A percentile compares a stretch with the other conserved stretches of the same genome.
Conservation (phyloP, 2,888 invertebrate genomes). For the Diploptera punctata region DNA sequence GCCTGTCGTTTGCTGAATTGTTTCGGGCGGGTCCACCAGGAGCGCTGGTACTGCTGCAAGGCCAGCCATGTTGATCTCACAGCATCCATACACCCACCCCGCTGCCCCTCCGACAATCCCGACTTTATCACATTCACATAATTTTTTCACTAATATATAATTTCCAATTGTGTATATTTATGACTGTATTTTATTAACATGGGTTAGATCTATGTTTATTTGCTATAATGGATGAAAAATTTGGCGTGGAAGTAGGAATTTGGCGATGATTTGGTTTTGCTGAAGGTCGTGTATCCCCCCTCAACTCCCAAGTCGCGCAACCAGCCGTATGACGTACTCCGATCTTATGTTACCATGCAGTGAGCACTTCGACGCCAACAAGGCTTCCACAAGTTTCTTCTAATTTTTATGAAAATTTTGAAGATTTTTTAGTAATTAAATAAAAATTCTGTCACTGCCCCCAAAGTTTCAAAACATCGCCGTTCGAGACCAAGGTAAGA, state of each 20-base stretch:
- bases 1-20: constrained; percentile 11
- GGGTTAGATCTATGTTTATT: not conserved
- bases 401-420: too few relatives aligned
- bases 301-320: not conserved
- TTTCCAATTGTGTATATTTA: not conserved
- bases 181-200: not conserved
- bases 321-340: not conserved
- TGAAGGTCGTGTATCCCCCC: constrained; percentile 2
- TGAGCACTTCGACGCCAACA: not conserved
- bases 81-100: not conserved
- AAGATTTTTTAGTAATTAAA: too few relatives aligned
- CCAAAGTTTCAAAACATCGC: too few relatives aligned
- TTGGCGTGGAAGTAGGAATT: not conserved
- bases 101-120: constrained; percentile 23
- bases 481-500: too few relatives aligned
- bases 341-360: not conserved
- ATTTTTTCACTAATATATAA: not conserved
- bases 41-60: constrained; percentile 19
- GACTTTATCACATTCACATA: constrained; percentile 16
- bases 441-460: too few relatives aligned
- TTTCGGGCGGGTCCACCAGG: constrained; percentile 20
- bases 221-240: not conserved
- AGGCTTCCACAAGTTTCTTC: too few relatives aligned
- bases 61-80: constrained; percentile 25
- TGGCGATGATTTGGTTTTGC: not conserved